Conservation (phyloP, 2,113 vertebrate genomes). For the Odontophorus gujanensis region DNA sequence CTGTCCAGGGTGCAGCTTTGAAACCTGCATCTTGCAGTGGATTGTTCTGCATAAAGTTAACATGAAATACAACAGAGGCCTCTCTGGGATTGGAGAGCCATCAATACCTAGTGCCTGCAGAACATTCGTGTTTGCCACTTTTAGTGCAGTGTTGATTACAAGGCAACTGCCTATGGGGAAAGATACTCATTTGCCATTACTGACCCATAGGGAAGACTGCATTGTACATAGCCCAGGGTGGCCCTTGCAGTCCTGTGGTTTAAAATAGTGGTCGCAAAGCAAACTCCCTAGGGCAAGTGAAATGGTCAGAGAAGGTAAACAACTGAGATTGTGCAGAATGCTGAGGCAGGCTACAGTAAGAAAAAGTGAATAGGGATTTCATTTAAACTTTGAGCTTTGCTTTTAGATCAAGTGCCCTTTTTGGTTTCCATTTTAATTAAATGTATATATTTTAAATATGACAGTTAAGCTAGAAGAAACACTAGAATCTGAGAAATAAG, state of each 20-base stretch:
- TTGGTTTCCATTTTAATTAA: slow-evolving; percentile 35
- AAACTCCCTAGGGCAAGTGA: background rate
- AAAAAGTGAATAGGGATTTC: background rate
- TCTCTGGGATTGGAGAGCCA: background rate
- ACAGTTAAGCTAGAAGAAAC: slow-evolving; percentile 28
- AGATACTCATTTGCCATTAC: background rate
- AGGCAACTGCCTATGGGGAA: background rate
- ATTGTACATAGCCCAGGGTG: background rate
- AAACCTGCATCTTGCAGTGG: background rate
- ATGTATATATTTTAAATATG: slow-evolving; percentile 7
- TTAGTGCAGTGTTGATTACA: background rate
- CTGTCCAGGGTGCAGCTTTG: background rate
- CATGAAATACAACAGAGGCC: too few relatives aligned
- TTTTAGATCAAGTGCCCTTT: slow-evolving; percentile 25
- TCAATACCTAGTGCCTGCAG: background rate
- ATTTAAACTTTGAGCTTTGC: background rate
- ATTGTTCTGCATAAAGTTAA: background rate
- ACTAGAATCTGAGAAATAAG: background rate
- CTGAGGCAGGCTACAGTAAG: background rate
- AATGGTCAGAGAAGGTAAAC: background rate
- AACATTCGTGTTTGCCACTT: background rate
- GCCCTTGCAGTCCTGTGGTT: background rate
- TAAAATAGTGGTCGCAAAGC: background rate
- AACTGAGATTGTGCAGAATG: background rate
- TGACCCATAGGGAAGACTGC: background rate